Evolutionary conservation across 2,888 invertebrate species (phyloP), one percentile per base, ranked within the genome.

Genomic region (Tholera decimalis): DNA sequence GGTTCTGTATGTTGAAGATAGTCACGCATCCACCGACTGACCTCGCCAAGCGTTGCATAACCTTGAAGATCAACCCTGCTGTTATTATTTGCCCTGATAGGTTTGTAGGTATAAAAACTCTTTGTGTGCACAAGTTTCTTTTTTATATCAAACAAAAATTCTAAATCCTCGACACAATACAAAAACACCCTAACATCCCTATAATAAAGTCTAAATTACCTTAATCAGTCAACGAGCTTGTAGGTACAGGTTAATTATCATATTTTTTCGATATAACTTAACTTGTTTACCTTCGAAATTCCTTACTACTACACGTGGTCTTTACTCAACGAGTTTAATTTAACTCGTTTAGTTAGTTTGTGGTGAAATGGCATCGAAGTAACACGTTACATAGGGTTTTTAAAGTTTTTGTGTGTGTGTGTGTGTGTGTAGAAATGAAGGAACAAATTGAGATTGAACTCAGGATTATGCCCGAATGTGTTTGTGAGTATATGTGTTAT

Each of bases 281-380:
- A 44, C 35, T 60, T 41, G 70, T 70, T 70, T 59, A 50, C 76
- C 76, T 71, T 71, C 47, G 15, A 26, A 15, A 49, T 66, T 24
- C 3, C 65, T 47, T 28, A 30, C n/a, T n/a, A 51, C 30, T 22
- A 41, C 71, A 60, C 76, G 70, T 70, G 76, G 53, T 57, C 6
- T 67, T 55, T 30, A 53, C 35, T 26, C 41, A 68, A 58, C 46
- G 11, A 11, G 28, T 67, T 20, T 24, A n/a, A 0, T 15, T 15
- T 39, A 13, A 67, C 51, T 30, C 9, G 51, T 20, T 35, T 0
- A 26, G 30, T 67, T 46, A 49, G 37, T 75, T 69, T 49, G 33
- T 43, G 11, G 8, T 30, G 51, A 28, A 75, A 75, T 50, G 70
- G 5, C 18, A 2, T 13, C 28, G 24, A 4, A 13, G 33, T 11